Evolutionary conservation across 1,140 invertebrate species (phyloP).

Genomic region (Drosophila simulans): DNA sequence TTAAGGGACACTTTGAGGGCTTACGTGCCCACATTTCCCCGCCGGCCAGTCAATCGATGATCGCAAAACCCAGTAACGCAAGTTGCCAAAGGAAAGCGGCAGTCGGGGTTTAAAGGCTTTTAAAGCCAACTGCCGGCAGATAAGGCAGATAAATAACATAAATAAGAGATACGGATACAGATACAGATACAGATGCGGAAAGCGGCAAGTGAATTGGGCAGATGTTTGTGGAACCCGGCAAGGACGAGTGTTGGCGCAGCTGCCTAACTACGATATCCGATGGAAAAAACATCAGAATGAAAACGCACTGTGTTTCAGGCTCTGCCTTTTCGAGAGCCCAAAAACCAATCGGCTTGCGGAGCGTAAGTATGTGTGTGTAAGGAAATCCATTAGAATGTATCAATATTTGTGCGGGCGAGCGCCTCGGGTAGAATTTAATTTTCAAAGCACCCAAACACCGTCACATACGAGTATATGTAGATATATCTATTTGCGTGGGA

Average conservation of each 20-base stretch:
- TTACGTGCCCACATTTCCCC: constrained; percentile 37
- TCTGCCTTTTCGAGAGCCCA: constrained; percentile 60
- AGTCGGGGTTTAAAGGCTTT: constrained; percentile 70
- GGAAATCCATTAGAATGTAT: constrained; percentile 83
- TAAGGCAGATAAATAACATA: constrained; percentile 75
- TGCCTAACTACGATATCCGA: constrained; percentile 69
- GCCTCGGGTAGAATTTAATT: constrained; percentile 80
- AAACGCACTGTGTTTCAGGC: constrained; percentile 6
- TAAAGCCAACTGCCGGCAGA: constrained; percentile 50
- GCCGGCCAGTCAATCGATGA: constrained; percentile 43
- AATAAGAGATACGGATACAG: constrained; percentile 68
- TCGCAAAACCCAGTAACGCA: constrained; percentile 29
- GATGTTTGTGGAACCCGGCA: constrained; percentile 68
- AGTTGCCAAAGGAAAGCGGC: constrained; percentile 5
- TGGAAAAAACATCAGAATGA: constrained; percentile 30
- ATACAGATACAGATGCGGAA: constrained; percentile 37
- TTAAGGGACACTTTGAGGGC: constrained; percentile 66
- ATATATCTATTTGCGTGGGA: not conserved
- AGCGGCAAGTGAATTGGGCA: constrained; percentile 60
- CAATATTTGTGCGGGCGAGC: constrained; percentile 76
- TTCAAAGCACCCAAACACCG: constrained; percentile 66
- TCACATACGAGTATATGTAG: not conserved
- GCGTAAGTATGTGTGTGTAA: constrained; percentile 24
- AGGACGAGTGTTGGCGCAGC: constrained; percentile 71
- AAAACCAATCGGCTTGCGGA: constrained; percentile 41